phyloP scores from a whole-genome alignment of 2,113 vertebrate species.

The Uria aalge region DNA sequence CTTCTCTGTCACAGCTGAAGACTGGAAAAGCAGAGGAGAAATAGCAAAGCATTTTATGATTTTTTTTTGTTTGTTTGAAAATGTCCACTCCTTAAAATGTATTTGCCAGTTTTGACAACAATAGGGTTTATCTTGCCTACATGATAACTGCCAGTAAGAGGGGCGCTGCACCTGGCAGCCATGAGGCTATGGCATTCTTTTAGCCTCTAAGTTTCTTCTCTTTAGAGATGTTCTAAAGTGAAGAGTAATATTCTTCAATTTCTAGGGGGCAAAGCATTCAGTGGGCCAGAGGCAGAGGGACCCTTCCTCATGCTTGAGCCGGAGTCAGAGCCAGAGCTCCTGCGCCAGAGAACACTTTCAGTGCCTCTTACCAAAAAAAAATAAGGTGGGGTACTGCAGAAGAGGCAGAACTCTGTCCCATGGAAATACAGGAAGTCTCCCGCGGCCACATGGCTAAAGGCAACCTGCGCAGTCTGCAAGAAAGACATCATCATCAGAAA shows the following conservation, averaged over 20 bases:
- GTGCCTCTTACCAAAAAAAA: not conserved
- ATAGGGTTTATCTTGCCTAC: not conserved
- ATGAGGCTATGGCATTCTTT: not conserved
- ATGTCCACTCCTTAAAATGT: not conserved
- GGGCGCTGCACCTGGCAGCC: not conserved
- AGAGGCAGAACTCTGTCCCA: not conserved
- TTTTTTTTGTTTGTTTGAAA: not conserved
- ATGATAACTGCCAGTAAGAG: not conserved
- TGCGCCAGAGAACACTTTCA: accelerated
- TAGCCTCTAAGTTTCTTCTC: not conserved
- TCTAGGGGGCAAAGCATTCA: not conserved
- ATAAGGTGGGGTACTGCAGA: not conserved
- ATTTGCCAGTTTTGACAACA: not conserved
- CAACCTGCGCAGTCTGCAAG: not conserved
- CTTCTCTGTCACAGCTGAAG: not conserved
- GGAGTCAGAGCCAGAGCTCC: not conserved
- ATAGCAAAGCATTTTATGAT: not conserved
- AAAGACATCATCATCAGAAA: not conserved
- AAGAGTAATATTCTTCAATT: not conserved
- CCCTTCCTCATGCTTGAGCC: not conserved
- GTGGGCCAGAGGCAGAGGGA: not conserved
- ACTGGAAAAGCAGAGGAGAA: not conserved
- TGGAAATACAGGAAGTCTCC: not conserved
- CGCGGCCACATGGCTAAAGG: not conserved
- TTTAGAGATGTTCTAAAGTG: not conserved